These are phyloP conservation scores for Pristis pectinata DNA, from an alignment of 2,797 vertebrate species.

Conservation along the genomic window DNA sequence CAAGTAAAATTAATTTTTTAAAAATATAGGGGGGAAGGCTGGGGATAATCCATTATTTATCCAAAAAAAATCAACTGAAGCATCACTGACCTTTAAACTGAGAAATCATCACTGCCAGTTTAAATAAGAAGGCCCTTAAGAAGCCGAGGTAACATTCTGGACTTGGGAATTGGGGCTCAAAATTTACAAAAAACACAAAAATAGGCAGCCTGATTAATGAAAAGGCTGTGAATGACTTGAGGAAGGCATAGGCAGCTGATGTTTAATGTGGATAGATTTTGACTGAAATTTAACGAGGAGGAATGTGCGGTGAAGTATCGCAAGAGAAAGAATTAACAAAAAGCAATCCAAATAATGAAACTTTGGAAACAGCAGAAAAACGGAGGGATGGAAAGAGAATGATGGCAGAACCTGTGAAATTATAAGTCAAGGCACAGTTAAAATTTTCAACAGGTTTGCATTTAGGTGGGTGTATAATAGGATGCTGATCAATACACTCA, in stretches of 20 bases:
- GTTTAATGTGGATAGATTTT: neutral
- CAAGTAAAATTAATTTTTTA: no score
- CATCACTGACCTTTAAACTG: neutral
- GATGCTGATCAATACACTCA: neutral
- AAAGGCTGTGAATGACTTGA: neutral
- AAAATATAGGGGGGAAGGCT: no score
- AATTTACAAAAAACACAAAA: neutral
- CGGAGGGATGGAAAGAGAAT: no score
- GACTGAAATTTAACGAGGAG: neutral
- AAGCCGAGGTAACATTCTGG: neutral
- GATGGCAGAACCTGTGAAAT: no score
- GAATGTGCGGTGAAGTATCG: neutral
- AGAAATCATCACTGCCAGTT: neutral
- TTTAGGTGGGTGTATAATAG: no score
- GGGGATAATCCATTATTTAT: neutral
- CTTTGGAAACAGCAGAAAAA: neutral
- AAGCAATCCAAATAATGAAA: neutral
- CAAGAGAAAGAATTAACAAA: neutral
- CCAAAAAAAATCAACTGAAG: neutral
- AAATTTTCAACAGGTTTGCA: no score
- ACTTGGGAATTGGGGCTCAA: neutral
- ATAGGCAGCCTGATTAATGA: neutral
- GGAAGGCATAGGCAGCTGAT: neutral
- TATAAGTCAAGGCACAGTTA: no score
- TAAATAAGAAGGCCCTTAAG: neutral